Evolutionary conservation across 1,140 invertebrate species (phyloP).

Genomic region (Zaprionus capensis): DNA sequence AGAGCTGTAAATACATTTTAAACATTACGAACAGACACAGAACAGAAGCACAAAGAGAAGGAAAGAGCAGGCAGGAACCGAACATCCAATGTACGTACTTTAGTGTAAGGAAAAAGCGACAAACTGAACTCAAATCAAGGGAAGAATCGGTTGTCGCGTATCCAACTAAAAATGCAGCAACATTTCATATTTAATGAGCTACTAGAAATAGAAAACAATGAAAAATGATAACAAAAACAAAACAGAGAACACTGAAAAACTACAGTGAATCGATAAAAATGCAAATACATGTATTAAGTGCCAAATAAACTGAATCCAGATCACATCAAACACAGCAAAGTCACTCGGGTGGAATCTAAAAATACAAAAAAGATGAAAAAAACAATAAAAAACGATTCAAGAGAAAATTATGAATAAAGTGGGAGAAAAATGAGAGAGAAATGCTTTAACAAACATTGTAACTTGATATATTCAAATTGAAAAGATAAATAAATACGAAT

Average conservation of each 20-base stretch:
- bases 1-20: constrained; percentile 77
- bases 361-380: constrained; percentile 11
- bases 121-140: constrained; percentile 15
- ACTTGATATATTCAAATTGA: constrained; percentile 47
- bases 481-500: constrained; percentile 16
- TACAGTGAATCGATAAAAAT: constrained; percentile 10
- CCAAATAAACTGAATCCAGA: constrained; percentile 23
- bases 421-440: constrained; percentile 15
- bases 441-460: constrained; percentile 44
- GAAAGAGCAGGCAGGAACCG: background rate
- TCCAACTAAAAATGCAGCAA: constrained; percentile 34
- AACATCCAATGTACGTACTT: constrained; percentile 27
- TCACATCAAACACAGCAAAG: constrained; percentile 20
- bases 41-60: constrained; percentile 9
- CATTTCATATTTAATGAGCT: constrained; percentile 45
- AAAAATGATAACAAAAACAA: background rate
- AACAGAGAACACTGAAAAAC: constrained; percentile 7
- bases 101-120: background rate
- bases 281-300: constrained; percentile 24
- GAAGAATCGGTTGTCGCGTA: constrained; percentile 4
- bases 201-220: constrained; percentile 32
- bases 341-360: constrained; percentile 9
- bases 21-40: constrained; percentile 56
- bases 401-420: constrained; percentile 12
- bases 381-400: constrained; percentile 24